Evolutionary conservation across 1,140 invertebrate species (phyloP).

Genomic region (Drosophila lacteicornis): DNA sequence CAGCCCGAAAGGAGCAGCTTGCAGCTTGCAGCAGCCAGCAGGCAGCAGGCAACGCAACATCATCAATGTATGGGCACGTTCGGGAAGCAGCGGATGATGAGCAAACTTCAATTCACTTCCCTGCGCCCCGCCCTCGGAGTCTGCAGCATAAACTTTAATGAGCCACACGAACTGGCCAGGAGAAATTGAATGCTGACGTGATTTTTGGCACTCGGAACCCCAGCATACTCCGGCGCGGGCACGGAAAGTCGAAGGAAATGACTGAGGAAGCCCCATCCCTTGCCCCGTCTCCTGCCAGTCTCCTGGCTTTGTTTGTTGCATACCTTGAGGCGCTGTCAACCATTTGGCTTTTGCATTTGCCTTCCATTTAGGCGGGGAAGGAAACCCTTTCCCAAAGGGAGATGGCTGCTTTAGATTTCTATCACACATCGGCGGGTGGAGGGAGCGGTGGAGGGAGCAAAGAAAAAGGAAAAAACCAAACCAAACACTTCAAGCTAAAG

Average conservation of each 20-base stretch:
- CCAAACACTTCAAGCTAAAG: conserved; percentile 74
- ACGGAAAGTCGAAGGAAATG: conserved; percentile 41
- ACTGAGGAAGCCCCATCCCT: conserved; percentile 11
- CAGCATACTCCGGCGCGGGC: conserved; percentile 21
- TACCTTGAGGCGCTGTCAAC: conserved; percentile 70
- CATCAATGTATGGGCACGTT: conserved; percentile 82
- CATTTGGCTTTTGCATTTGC: conserved; percentile 78
- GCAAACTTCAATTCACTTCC: conserved; percentile 73
- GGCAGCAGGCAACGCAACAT: conserved; percentile 31
- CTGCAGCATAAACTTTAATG: conserved; percentile 79
- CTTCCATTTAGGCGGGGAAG: conserved; percentile 43
- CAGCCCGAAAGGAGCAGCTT: conserved; percentile 33
- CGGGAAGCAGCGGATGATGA: conserved; percentile 68
- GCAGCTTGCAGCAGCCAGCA: conserved; percentile 22
- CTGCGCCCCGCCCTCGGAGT: conserved; percentile 26
- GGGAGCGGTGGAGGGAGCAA: not conserved
- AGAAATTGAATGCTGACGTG: conserved; percentile 81
- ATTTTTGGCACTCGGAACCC: conserved; percentile 53
- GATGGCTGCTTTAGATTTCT: conserved; percentile 74
- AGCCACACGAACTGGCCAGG: conserved; percentile 72
- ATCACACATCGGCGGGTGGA: conserved; percentile 47
- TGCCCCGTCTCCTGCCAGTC: not conserved
- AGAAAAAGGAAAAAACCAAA: conserved; percentile 8
- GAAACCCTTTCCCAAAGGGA: conserved; percentile 36
- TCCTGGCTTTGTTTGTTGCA: conserved; percentile 61